Evolutionary conservation across 1,140 invertebrate genomes (phyloP).

Genomic region (Magallana gigas): DNA sequence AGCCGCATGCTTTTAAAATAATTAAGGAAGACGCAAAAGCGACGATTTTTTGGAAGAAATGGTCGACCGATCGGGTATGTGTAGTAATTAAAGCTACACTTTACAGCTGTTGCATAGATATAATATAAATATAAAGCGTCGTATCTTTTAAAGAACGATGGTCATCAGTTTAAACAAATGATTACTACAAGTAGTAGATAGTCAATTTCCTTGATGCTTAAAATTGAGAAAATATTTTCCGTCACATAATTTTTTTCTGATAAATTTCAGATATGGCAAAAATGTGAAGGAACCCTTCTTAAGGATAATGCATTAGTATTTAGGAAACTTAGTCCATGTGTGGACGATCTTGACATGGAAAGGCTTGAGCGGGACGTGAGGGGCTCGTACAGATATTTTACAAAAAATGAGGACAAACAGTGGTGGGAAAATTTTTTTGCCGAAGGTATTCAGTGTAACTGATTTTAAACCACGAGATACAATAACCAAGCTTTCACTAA

Average conservation of each 20-base stretch:
- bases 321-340: neutral
- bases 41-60: neutral
- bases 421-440: neutral
- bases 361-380: neutral
- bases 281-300: neutral
- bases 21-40: neutral
- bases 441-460: neutral
- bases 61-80: no score
- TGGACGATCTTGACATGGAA: neutral
- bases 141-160: no score
- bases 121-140: no score
- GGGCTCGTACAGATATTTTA: neutral
- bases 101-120: no score
- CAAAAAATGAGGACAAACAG: neutral
- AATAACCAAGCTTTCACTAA: neutral
- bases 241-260: neutral
- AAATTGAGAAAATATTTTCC: no score
- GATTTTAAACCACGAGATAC: neutral
- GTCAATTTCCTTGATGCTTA: no score
- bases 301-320: neutral
- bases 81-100: no score
- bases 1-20: neutral
- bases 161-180: no score
- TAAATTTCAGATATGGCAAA: conserved; percentile 8
- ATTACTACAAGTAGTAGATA: no score